Base-by-base conservation (phyloP, 2,888 invertebrate species). In the Sialis lutaria region DNA sequence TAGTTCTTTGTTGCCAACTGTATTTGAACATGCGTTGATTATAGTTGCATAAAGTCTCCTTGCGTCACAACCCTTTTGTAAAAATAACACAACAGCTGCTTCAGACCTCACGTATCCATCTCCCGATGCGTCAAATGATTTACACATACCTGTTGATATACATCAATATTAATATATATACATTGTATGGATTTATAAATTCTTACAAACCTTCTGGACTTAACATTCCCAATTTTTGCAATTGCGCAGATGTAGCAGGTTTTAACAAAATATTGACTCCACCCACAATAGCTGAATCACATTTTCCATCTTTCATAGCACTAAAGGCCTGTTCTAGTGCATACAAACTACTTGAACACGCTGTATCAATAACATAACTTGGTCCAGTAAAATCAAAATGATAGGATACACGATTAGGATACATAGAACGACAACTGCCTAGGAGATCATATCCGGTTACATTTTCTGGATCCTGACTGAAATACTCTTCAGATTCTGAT, bases 401-500 rank as follows among this genome's bases (percentile, higher is more conserved):
- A 63, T 86, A 92, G 1, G 91, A 90, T 52, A 96, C 75, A 46
- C 92, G 76, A 64, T 92, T 90, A n/a, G 92, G 84, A 59, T 92
- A 73, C 89, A 93, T 91, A 5, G 90, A 86, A 50, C 89, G 76
- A 54, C 83, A 82, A 63, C 89, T 89, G 35, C 93, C 73, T 61
- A 9, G 45, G 51, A 42, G 13, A 30, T 22, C 22, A n/a, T 22
- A 42, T 6, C n/a, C 30, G n/a, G 22, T n/a, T 2, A n/a, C 30
- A 7, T 22, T n/a, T 9, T 35, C 10, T 9, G 9, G 9, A n/a
- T 35, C 35, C 9, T 35, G 10, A 6, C 13, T 13, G 12, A 6
- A 40, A 7, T 6, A 9, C 8, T 81, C 81, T 54, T 79, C 79
- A 1, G 81, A 75, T 58, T 86, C 85, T 1, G 80, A 79, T 50